Base-by-base conservation (phyloP, 1,140 invertebrate species). In the Planococcus citri region DNA sequence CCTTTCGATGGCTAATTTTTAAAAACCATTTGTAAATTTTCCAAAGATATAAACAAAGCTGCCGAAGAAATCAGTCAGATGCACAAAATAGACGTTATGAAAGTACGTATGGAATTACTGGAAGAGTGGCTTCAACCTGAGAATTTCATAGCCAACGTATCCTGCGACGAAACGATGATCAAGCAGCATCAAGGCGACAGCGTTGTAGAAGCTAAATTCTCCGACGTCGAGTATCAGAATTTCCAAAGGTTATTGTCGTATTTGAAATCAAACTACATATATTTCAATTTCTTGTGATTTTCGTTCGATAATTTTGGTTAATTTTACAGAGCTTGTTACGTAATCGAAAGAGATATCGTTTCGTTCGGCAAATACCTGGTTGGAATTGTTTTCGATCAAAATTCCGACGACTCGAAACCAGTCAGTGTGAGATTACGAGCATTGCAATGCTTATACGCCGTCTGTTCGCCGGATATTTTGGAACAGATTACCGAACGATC, bases 21-120 rank as follows among this genome's bases (percentile, higher is more conserved):
- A n/a, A 25, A 27, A 24, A 33, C n/a, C 29, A n/a, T 58, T 21
- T 37, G 69, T 68, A 58, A 1, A 25, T 38, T 9, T 70, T 72
- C 22, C n/a, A n/a, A 76, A n/a, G 78, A 80, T 61, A 78, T 81
- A n/a, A 81, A 80, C 73, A 72, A 74, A 25, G 79, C 77, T 0
- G 77, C 75, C 4, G 72, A 74, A 68, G 73, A 70, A 0, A 70
- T 81, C 0, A 71, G 75, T 22, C 69, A 75, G 24, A 27, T 81
- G 9, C 78, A 77, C 68, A 73, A 73, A 6, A 71, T 79, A 3
- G 78, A 80, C 38, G 68, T 76, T 6, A 67, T 75, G 1, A 74
- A 76, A 29, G 41, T 80, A 4, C 73, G 76, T 21, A 72, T 77
- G 4, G 74, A 78, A 21, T 74, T 80, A 38, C 60, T 81, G 20